A percentile compares a stretch with the other conserved stretches of the same genome.
phyloP scores from a whole-genome alignment of 2,888 invertebrate genomes.

The Idaea dimidiata region DNA sequence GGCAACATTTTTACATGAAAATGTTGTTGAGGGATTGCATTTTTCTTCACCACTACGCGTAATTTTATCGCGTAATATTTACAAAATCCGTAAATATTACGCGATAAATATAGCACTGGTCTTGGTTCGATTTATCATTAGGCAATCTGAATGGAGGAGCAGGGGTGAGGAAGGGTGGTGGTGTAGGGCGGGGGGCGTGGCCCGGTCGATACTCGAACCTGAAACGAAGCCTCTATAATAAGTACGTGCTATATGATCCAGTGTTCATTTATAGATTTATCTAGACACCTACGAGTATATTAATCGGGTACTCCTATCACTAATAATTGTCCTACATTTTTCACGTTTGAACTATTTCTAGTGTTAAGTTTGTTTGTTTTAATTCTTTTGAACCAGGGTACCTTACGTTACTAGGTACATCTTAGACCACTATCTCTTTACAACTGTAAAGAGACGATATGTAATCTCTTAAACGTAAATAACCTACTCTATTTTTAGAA shows the following conservation, averaged over 20 bases:
- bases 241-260: neutral
- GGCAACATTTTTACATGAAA: too few relatives aligned
- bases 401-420: too few relatives aligned
- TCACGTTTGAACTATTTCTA: neutral
- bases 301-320: neutral
- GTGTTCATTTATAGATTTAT: neutral
- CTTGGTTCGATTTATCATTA: slow-evolving; percentile 22
- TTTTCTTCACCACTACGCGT: too few relatives aligned
- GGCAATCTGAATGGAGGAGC: slow-evolving; percentile 20
- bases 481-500: too few relatives aligned
- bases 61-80: too few relatives aligned
- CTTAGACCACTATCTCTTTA: too few relatives aligned
- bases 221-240: slow-evolving; percentile 7
- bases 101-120: neutral
- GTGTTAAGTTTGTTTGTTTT: too few relatives aligned
- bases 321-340: neutral
- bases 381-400: too few relatives aligned
- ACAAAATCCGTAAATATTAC: neutral
- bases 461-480: too few relatives aligned
- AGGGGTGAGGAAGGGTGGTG: slow-evolving; percentile 11
- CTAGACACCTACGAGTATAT: neutral
- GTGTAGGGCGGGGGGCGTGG: slow-evolving; percentile 29
- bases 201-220: slow-evolving; percentile 26
- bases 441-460: too few relatives aligned
- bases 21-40: too few relatives aligned